Evolutionary conservation across 2,113 vertebrate species (phyloP).

Genomic region (Upupa epops): DNA sequence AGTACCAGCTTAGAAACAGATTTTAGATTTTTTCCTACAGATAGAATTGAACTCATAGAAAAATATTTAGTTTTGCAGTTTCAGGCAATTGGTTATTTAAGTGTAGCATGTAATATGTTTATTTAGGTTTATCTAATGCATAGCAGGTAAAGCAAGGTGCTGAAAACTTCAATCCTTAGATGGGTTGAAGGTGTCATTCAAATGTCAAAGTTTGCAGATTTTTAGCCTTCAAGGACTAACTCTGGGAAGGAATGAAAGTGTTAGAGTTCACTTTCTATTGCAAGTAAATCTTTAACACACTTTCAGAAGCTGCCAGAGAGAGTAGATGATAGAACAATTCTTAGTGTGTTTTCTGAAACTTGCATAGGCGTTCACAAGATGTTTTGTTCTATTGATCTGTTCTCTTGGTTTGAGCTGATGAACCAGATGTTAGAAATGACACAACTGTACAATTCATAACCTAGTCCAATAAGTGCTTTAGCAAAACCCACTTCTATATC

Average conservation of each 20-base stretch:
- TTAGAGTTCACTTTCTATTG: not conserved
- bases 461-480: not conserved
- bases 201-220: not conserved
- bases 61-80: not conserved
- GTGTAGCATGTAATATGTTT: not conserved
- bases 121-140: not conserved
- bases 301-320: not conserved
- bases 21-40: not conserved
- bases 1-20: not conserved
- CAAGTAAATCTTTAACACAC: not conserved
- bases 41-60: not conserved
- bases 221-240: not conserved
- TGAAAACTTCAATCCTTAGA: not conserved
- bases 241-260: not conserved
- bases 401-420: not conserved
- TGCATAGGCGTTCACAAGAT: not conserved
- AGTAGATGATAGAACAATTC: too few relatives aligned
- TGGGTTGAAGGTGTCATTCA: fast-evolving
- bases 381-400: not conserved
- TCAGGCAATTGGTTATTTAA: not conserved
- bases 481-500: not conserved
- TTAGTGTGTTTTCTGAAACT: fast-evolving
- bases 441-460: not conserved
- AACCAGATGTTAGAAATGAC: not conserved
- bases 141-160: not conserved